A percentile compares a stretch with the other conserved stretches of the same genome.
phyloP scores from a whole-genome alignment of 92 coral and sea anemone genomes.

The Umimayanthus kanabou region DNA sequence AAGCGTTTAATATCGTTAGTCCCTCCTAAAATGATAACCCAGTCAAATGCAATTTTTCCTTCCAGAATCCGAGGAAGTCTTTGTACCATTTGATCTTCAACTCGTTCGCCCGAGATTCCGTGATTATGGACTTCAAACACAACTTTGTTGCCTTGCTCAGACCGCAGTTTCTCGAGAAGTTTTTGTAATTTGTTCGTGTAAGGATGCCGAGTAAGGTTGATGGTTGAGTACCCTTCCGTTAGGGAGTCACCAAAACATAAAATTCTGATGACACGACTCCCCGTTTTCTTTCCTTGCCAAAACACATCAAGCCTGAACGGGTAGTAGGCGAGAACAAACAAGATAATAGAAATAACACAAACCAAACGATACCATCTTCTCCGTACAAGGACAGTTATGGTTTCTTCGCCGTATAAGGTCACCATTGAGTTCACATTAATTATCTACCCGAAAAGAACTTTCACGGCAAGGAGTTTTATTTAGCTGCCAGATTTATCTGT shows the following conservation, averaged over 20 bases:
- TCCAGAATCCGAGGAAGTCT: conserved; percentile 46
- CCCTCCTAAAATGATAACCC: conserved; percentile 85
- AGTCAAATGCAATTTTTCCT: conserved; percentile 45
- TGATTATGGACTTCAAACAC: conserved; percentile 48
- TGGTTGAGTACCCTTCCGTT: conserved; percentile 45
- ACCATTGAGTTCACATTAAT: background rate
- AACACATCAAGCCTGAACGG: conserved; percentile 24
- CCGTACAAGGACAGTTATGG: background rate
- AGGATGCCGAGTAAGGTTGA: conserved; percentile 39
- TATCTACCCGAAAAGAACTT: too few relatives aligned
- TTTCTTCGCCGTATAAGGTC: background rate
- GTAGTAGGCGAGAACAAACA: conserved; percentile 37
- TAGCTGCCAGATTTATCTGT: too few relatives aligned
- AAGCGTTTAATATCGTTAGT: conserved; percentile 67
- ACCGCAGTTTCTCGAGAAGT: conserved; percentile 40
- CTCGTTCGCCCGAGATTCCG: conserved; percentile 64
- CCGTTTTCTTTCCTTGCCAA: conserved; percentile 4
- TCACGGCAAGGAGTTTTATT: too few relatives aligned
- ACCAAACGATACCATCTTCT: background rate
- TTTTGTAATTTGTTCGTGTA: conserved; percentile 53
- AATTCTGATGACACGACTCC: conserved; percentile 29
- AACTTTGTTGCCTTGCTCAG: background rate
- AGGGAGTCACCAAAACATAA: conserved; percentile 73
- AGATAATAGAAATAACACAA: conserved; percentile 7
- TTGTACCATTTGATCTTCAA: conserved; percentile 35